Evolutionary conservation across 1,140 invertebrate genomes (phyloP).

Genomic region (Bombus soroeensis): DNA sequence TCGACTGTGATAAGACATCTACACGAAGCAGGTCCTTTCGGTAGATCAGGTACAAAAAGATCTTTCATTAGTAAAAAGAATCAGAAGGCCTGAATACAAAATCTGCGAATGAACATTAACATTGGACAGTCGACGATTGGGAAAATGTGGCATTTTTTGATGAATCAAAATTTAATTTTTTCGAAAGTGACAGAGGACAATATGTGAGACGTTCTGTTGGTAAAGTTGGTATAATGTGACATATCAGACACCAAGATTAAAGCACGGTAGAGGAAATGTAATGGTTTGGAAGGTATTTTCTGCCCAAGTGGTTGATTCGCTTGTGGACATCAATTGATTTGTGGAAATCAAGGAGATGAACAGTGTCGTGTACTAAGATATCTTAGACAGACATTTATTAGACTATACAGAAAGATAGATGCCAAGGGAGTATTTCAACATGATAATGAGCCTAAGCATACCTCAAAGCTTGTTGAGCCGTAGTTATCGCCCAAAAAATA

Average conservation of each 20-base stretch:
- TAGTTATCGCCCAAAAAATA: no score
- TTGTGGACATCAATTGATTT: not conserved
- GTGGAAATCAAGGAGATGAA: not conserved
- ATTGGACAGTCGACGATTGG: not conserved
- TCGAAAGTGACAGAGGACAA: no score
- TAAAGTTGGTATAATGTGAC: no score
- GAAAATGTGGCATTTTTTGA: no score
- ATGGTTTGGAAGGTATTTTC: not conserved
- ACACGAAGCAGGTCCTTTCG: not conserved
- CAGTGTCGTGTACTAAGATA: not conserved
- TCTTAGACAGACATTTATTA: no score
- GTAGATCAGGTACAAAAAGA: not conserved
- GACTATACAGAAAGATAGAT: no score
- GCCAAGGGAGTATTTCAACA: no score
- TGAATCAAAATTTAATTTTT: no score
- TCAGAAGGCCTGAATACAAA: not conserved
- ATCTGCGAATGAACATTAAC: not conserved
- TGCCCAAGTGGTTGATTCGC: not conserved
- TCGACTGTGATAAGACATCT: no score
- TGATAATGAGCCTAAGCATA: no score
- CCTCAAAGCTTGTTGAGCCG: no score
- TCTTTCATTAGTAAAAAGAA: not conserved
- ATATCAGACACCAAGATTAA: not conserved
- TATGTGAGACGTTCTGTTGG: no score
- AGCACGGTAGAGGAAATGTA: not conserved